Evolutionary conservation across 2,113 vertebrate genomes (phyloP).

Genomic region (Cariama cristata): DNA sequence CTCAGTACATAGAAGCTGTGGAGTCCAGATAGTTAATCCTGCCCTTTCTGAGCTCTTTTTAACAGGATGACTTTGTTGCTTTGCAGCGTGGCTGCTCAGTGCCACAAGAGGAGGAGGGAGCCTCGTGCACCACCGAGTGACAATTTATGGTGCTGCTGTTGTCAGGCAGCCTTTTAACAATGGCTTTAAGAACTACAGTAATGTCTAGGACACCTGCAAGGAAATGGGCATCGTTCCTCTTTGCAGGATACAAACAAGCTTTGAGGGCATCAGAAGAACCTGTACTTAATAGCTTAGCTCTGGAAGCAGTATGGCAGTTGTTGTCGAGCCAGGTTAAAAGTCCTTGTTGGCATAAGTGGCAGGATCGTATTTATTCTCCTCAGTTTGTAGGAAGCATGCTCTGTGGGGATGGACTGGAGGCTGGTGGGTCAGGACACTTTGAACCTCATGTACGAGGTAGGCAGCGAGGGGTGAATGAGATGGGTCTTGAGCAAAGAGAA

Average conservation of each 20-base stretch:
- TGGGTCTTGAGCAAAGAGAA: neutral
- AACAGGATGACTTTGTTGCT: fast-evolving
- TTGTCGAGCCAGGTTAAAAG: neutral
- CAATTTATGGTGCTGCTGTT: neutral
- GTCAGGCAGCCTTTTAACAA: neutral
- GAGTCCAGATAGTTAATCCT: neutral
- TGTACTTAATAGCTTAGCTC: neutral
- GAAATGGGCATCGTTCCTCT: neutral
- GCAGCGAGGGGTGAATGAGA: neutral
- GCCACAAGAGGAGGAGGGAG: neutral
- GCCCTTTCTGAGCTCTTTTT: neutral
- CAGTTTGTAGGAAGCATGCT: neutral
- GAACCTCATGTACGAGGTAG: neutral
- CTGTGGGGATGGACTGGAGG: neutral
- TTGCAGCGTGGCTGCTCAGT: neutral
- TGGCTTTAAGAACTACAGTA: neutral
- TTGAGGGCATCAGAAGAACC: neutral
- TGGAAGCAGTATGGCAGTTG: neutral
- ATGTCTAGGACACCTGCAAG: neutral
- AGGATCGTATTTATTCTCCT: neutral
- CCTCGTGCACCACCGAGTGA: neutral
- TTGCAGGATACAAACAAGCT: neutral
- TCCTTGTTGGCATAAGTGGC: neutral
- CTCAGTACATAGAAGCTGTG: fast-evolving
- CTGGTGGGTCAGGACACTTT: neutral